These are phyloP conservation scores for Oostethus manadensis DNA, from an alignment of 2,113 vertebrate genomes.

Conservation along the genomic window DNA sequence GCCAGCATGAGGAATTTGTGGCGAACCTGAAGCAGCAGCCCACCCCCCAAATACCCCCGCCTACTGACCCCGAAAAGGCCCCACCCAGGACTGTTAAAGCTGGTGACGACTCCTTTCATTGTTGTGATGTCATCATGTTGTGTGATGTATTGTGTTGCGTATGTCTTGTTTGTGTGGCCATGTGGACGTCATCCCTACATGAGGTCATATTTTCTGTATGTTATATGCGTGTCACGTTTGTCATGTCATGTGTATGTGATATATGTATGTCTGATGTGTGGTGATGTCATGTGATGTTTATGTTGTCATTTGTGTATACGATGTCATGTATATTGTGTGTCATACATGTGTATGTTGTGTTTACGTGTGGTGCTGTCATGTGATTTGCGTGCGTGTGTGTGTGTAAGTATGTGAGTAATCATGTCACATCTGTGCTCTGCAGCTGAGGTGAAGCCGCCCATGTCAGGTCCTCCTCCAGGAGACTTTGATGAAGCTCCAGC, in stretches of 20 bases:
- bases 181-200: background rate
- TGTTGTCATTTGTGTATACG: background rate
- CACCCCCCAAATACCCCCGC: conserved; percentile 53
- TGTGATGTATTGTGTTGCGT: too few species aligned
- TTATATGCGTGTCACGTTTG: too few species aligned
- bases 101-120: conserved; percentile 32
- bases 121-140: too few species aligned
- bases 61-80: conserved; percentile 57
- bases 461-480: conserved; percentile 72
- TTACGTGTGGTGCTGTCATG: background rate
- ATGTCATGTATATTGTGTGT: too few species aligned
- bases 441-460: conserved; percentile 87
- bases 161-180: too few species aligned
- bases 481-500: conserved; percentile 80
- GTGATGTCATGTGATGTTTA: background rate
- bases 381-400: background rate
- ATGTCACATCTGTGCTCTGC: conserved; percentile 6
- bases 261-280: background rate
- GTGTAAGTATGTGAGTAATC: background rate
- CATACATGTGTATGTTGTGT: background rate
- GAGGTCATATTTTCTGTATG: background rate
- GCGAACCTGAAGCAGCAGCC: conserved; percentile 79
- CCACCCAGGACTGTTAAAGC: conserved; percentile 51
- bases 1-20: conserved; percentile 91
- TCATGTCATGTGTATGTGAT: background rate